Conservation (phyloP, 1,140 invertebrate genomes). For the Drosophila repleta region DNA sequence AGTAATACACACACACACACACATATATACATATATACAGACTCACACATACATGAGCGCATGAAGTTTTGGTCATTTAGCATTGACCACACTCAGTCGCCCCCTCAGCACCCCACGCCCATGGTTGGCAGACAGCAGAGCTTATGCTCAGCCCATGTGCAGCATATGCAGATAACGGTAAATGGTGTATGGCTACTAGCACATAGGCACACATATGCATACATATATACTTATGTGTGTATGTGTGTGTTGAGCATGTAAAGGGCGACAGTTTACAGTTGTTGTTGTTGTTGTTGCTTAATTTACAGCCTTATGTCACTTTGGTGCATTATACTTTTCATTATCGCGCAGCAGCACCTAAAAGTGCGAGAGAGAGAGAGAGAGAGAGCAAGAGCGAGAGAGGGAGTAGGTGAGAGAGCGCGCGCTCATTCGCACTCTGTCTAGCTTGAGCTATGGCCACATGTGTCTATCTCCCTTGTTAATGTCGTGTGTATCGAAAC, state of each 20-base stretch:
- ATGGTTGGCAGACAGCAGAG: constrained; percentile 12
- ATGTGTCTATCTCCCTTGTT: constrained; percentile 34
- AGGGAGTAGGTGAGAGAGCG: constrained; percentile 6
- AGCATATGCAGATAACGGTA: constrained; percentile 78
- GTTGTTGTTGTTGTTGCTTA: constrained; percentile 69
- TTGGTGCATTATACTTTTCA: constrained; percentile 82
- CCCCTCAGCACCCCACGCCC: background rate
- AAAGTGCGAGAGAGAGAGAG: constrained; percentile 18
- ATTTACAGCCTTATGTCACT: constrained; percentile 82
- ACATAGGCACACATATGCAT: constrained; percentile 10
- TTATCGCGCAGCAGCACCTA: constrained; percentile 69
- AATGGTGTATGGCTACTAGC: constrained; percentile 47
- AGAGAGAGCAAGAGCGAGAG: constrained; percentile 22
- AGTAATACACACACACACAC: constrained; percentile 48
- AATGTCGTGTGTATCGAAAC: constrained; percentile 36
- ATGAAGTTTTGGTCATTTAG: constrained; percentile 34
- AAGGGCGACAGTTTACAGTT: constrained; percentile 53
- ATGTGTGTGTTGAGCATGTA: constrained; percentile 22
- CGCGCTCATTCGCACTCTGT: constrained; percentile 15
- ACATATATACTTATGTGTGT: background rate
- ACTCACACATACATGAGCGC: constrained; percentile 4
- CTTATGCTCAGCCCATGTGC: constrained; percentile 28
- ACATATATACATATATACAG: constrained; percentile 41
- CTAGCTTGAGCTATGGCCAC: constrained; percentile 4
- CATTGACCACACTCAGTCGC: constrained; percentile 29